These are phyloP conservation scores for Artemia sinica DNA, from an alignment of 2,888 invertebrate genomes.

Conservation along the genomic window DNA sequence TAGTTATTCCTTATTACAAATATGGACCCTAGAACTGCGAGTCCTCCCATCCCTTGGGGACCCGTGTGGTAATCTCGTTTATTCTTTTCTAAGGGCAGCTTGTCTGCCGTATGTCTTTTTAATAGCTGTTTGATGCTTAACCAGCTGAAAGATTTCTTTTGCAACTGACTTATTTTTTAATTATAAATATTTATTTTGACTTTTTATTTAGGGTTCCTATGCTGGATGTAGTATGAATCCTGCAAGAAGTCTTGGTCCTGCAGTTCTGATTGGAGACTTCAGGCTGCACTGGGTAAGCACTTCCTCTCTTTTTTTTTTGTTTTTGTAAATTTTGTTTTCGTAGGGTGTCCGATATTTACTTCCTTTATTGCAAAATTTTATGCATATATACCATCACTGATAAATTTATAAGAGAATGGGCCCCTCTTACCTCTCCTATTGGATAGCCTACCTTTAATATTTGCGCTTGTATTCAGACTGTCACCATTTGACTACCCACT, in stretches of 20 bases:
- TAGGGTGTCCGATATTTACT: too few species aligned
- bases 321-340: too few species aligned
- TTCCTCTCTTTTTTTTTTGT: neutral
- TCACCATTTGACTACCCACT: too few species aligned
- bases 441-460: too few species aligned
- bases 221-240: constrained; percentile 88
- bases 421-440: too few species aligned
- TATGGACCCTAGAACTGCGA: neutral
- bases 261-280: constrained; percentile 57
- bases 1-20: neutral
- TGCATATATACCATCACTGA: too few species aligned
- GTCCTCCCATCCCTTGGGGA: too few species aligned
- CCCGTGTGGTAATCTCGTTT: neutral
- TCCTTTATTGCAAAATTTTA: too few species aligned
- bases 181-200: constrained; percentile 27
- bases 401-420: too few species aligned
- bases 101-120: neutral
- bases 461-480: too few species aligned
- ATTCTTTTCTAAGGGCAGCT: neutral
- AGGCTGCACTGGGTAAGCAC: constrained; percentile 58
- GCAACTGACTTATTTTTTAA: constrained; percentile 20
- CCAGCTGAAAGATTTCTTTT: neutral
- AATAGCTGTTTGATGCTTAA: too few species aligned
- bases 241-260: constrained; percentile 70
- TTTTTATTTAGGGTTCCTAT: constrained; percentile 38